Base-by-base conservation (phyloP, 2,797 vertebrate genomes). In the Sebastes cheni region DNA sequence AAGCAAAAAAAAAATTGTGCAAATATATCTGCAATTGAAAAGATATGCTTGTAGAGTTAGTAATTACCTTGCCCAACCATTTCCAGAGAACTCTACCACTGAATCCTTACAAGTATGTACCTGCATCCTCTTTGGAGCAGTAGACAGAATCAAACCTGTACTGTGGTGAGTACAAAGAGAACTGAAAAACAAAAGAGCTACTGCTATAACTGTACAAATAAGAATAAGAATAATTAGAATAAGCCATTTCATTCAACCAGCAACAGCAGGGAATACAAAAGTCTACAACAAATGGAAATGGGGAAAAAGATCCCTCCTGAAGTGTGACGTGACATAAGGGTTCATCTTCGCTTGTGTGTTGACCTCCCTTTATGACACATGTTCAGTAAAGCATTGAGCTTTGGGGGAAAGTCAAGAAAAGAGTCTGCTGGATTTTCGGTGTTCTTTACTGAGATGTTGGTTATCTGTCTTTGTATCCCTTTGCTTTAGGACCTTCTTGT, bases 251-350 rank as follows among this genome's bases (percentile, higher is more conserved):
- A 77, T 72, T 70, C 67, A 77, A 68, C 36, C 61, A 81, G 62
- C 50, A 75, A 81, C 46, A 72, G 22, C 67, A 65, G 34, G 67
- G 56, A 34, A 30, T 66, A 67, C 50, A 62, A 82, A 74, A 20
- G 59, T 74, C 79, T 92, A 90, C 90, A 95, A 94, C 84, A 93
- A 92, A 85, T 92, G 76, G 67, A 94, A 95, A 86, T 90, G 90
- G 60, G 92, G 91, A 78, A 94, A 95, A n/a, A 93, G 86, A 89
- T 94, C 86, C 88, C 87, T 92, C 90, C 95, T 90, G 71, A 93
- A 94, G 86, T 94, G 89, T 84, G 88, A 93, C 13, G 89, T 93
- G 62, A 90, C 89, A 67, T 92, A 94, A 59, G 91, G 93, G 81
- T 95, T 95, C 93, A 94, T 95, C 87, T 92, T 92, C 3, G 81